Conservation (phyloP, 2,797 vertebrate species). For the Pantherophis alleghaniensis region DNA sequence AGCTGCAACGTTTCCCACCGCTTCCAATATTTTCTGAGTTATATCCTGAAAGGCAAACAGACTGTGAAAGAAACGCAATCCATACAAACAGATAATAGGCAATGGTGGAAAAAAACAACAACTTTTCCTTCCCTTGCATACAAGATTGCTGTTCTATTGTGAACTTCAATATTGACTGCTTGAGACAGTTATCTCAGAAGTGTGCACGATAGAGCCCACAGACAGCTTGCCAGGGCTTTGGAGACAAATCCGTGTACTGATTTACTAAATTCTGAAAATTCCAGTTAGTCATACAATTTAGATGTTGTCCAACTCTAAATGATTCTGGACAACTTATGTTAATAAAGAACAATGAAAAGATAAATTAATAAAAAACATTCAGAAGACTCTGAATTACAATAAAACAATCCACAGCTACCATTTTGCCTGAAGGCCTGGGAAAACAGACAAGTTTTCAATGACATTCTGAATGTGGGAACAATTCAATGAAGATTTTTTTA, state of each 20-base stretch:
- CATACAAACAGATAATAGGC: background rate
- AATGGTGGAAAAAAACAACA: background rate
- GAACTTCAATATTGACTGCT: background rate
- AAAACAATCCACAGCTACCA: background rate
- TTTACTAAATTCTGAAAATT: background rate
- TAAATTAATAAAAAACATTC: background rate
- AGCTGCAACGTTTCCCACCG: constrained; percentile 89
- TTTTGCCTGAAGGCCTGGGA: background rate
- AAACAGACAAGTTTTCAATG: background rate
- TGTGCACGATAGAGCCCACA: background rate
- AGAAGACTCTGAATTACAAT: background rate
- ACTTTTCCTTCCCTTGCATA: background rate
- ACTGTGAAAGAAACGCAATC: background rate
- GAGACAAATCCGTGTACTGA: background rate
- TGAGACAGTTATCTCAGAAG: background rate
- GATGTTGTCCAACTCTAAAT: background rate
- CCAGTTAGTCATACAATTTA: background rate
- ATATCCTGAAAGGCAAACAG: constrained; percentile 79
- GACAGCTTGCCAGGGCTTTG: background rate
- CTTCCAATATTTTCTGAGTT: constrained; percentile 92
- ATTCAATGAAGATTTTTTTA: background rate
- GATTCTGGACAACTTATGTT: background rate
- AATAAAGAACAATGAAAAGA: background rate
- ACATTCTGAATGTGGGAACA: background rate
- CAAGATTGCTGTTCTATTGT: background rate